Conservation (phyloP, 1,140 invertebrate species). For the Ceratina calcarata region DNA sequence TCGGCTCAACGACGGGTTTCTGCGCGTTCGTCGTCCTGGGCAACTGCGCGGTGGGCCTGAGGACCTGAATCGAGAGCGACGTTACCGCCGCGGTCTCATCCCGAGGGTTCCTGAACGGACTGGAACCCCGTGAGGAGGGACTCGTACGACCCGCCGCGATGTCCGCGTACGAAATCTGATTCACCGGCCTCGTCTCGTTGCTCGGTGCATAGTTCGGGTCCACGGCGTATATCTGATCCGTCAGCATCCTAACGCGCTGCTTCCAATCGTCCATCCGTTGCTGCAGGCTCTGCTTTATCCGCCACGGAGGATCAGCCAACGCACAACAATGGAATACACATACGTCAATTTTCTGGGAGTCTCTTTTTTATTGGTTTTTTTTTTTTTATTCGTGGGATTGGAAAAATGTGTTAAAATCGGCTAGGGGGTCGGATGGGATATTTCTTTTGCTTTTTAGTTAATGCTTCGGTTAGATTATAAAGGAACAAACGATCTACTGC, state of each 20-base stretch:
- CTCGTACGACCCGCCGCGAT: conserved; percentile 81
- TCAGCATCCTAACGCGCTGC: conserved; percentile 85
- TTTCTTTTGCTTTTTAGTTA: conserved; percentile 22
- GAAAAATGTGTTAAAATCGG: neutral
- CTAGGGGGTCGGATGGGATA: neutral
- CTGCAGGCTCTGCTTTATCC: conserved; percentile 84
- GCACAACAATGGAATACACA: conserved; percentile 70
- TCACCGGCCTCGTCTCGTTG: conserved; percentile 75
- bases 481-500: conserved; percentile 21
- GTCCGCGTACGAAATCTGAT: conserved; percentile 81
- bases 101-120: conserved; percentile 69
- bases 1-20: neutral
- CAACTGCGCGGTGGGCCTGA: conserved; percentile 23
- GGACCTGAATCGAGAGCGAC: conserved; percentile 53
- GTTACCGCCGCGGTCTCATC: conserved; percentile 67
- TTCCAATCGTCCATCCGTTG: conserved; percentile 83
- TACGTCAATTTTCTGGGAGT: conserved; percentile 66
- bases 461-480: conserved; percentile 19
- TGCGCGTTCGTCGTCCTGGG: neutral
- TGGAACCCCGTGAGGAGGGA: conserved; percentile 74
- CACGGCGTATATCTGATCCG: conserved; percentile 85
- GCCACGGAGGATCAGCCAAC: conserved; percentile 70
- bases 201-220: conserved; percentile 86
- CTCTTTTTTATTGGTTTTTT: conserved; percentile 41
- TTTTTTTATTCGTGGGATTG: conserved; percentile 7